Base-by-base conservation (phyloP, 2,888 invertebrate genomes). In the Drosophila macrospina region DNA sequence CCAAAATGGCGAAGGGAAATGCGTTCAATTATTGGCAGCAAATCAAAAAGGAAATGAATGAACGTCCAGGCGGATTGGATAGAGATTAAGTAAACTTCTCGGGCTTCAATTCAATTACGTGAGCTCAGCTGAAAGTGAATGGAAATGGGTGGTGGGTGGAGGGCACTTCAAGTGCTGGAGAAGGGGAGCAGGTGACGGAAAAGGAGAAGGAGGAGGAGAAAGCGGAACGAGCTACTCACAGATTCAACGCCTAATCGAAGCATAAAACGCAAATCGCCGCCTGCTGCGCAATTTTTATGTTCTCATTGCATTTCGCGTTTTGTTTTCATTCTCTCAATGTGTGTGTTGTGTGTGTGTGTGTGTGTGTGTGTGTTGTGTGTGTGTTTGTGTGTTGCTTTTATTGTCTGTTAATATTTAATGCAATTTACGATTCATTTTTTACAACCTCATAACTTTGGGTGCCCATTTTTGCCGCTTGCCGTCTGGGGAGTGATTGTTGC, bases 341-440 rank as follows among this genome's bases (percentile, higher is more conserved):
- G 37, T 62, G 36, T 28, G 10, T 37, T 30, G 1, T 15, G 30
- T 11, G 37, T 55, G 28, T 16, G 8, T 59, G 3, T 32, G 16
- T 36, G 15, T 32, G 34, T 54, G 15, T 59, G 28, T 13, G 34
- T 30, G n/a, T n/a, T 30, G 26, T 36, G 15, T 24, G 13, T 48
- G n/a, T 54, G 61, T 41, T 13, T 51, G 50, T 30, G 54, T 44
- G 45, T 57, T 20, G 45, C 52, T 81, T 82, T 82, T 83, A 88
- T 88, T 88, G 88, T 88, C 86, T 88, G 88, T 83, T 83, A 83
- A 83, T 83, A 83, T 83, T 83, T 83, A 83, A 83, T 83, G 82
- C 86, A 88, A 83, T 83, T 83, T 83, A 83, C 86, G 82, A 83
- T 82, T 88, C 88, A 83, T 86, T 88, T 83, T 83, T 83, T 86